Evolutionary conservation across 2,888 invertebrate genomes (phyloP), one percentile per base, ranked within the genome.

Genomic region (Caenorhabditis panamensis): DNA sequence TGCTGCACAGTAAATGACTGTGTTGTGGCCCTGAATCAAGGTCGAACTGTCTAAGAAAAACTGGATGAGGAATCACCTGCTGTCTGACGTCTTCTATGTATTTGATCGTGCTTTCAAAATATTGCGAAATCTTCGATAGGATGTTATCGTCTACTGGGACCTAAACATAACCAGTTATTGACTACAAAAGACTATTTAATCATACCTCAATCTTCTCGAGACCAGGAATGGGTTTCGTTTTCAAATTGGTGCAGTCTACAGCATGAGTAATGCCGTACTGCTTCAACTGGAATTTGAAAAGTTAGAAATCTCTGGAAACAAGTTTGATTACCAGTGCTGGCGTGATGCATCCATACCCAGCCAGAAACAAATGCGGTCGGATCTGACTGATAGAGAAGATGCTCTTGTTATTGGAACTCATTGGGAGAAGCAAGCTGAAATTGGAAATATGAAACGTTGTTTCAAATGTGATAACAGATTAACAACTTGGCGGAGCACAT

Each of bases 211-310:
- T 69, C 41, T 41, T 75, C n/a, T 69, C 75, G 1, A 80, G 28
- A 11, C 80, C 80, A 5, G 64, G 13, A 47, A 80, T 80, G 2
- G 75, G 67, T 51, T 71, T 82, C n/a, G 58, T 47, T 37, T 85
- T 84, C 49, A 90, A 72, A 63, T 90, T 90, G 11, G 90, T 90
- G 47, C 85, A 84, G 71, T 90, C 89, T 8, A 90, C 88, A 13
- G 84, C 87, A 59, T 89, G 87, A 1, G 89, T 90, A 58, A 90
- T 89, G 18, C 87, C 87, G 37, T 79, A 68, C 69, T 84, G 82
- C 63, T 84, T 79, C 20, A 87, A 37, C 86, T 87, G 53, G 13
- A 78, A 78, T 22, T 6, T 13, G 13, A 41, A 41, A 41, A 41
- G 41, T 41, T 41, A 9, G 9, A 31, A 6, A 31, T 47, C 4